A percentile compares a stretch with the other conserved stretches of the same genome.
Conservation (phyloP, 1,140 invertebrate genomes). For the Panagrolaimus sp. region DNA sequence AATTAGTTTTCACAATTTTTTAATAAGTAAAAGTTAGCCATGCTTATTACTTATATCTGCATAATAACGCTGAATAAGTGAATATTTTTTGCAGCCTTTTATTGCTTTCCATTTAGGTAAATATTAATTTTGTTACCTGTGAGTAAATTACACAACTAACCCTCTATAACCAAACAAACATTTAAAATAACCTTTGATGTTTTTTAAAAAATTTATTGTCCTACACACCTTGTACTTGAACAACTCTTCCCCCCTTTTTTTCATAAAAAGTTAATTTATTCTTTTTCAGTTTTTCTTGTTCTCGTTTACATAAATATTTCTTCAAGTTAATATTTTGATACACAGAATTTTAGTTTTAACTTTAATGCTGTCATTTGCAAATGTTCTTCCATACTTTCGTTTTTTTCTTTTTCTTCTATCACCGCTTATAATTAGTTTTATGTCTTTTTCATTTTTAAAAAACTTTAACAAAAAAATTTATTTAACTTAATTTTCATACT, state of each 20-base stretch:
- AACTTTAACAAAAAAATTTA: not conserved
- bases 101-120: too few species aligned
- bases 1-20: too few species aligned
- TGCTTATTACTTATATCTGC: too few species aligned
- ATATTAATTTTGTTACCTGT: too few species aligned
- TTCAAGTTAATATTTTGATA: constrained; percentile 5
- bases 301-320: constrained; percentile 12
- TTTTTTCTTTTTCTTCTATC: not conserved
- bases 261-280: constrained; percentile 11
- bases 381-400: not conserved
- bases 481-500: too few species aligned
- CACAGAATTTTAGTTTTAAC: not conserved
- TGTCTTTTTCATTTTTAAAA: constrained; percentile 5
- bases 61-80: too few species aligned
- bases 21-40: too few species aligned
- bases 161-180: too few species aligned
- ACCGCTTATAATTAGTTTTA: constrained; percentile 10
- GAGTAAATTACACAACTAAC: too few species aligned
- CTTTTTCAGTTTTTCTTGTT: not conserved
- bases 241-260: not conserved
- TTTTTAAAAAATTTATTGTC: too few species aligned
- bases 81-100: too few species aligned
- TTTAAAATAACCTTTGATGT: too few species aligned
- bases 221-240: not conserved
- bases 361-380: constrained; percentile 11